These are phyloP conservation scores for Botia almorhae DNA, from an alignment of 2,797 vertebrate genomes.

Conservation along the genomic window DNA sequence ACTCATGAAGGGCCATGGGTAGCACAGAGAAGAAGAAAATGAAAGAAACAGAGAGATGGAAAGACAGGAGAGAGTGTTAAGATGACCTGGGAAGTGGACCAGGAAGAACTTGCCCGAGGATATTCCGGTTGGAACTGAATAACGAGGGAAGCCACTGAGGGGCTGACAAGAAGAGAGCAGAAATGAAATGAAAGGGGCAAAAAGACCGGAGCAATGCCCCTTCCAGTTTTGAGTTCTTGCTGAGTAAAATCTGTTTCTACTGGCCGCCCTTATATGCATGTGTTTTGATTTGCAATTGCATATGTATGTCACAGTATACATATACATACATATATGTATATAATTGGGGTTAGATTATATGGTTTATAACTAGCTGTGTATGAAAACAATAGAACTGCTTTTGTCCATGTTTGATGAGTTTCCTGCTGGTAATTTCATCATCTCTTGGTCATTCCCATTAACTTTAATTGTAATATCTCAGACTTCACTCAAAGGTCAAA, in stretches of 20 bases:
- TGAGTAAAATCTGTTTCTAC: background rate
- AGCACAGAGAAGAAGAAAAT: slow-evolving; percentile 5
- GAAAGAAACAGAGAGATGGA: slow-evolving; percentile 10
- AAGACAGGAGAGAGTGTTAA: slow-evolving; percentile 9
- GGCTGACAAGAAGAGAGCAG: slow-evolving; percentile 15
- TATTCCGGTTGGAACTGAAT: slow-evolving; percentile 33
- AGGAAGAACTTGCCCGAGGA: slow-evolving; percentile 36
- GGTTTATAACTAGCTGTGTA: no score
- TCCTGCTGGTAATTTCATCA: no score
- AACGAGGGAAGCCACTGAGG: slow-evolving; percentile 32
- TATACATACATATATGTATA: no score
- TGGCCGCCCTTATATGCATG: background rate
- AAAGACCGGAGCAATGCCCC: background rate
- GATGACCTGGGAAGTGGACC: slow-evolving; percentile 28
- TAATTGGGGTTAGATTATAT: no score
- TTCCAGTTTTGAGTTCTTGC: background rate
- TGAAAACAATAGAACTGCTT: no score
- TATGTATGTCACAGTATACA: no score
- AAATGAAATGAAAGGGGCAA: background rate
- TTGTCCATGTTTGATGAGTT: no score
- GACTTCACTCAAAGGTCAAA: background rate
- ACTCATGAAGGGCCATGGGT: slow-evolving; percentile 24
- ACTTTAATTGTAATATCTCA: background rate
- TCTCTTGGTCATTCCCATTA: no score
- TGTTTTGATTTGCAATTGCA: background rate